phyloP scores from a whole-genome alignment of 2,888 invertebrate genomes.

The Philereme vetulata region DNA sequence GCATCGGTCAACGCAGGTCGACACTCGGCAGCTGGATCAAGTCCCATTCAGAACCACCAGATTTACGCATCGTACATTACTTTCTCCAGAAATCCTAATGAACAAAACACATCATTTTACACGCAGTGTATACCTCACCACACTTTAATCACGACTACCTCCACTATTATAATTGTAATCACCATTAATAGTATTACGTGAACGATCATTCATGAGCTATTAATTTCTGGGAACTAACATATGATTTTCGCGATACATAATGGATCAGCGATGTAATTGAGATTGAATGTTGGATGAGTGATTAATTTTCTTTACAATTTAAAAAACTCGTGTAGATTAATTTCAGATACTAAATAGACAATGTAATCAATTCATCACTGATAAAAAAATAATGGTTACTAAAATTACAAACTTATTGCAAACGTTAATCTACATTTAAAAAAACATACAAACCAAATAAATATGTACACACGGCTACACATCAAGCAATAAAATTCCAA shows the following conservation, averaged over 20 bases:
- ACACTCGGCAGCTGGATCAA: conserved; percentile 43
- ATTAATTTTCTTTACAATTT: conserved; percentile 12
- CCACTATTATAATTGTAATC: neutral
- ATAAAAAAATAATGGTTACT: neutral
- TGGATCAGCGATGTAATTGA: conserved; percentile 16
- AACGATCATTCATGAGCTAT: conserved; percentile 27
- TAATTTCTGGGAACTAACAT: conserved; percentile 37
- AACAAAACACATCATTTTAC: neutral
- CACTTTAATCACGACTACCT: conserved; percentile 8
- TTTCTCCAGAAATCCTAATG: conserved; percentile 7
- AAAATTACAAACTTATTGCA: too few species aligned
- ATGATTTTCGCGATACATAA: conserved; percentile 25
- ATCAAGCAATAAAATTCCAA: too few species aligned
- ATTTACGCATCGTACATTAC: conserved; percentile 39
- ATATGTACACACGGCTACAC: too few species aligned
- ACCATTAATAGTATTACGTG: conserved; percentile 29
- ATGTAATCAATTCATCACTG: neutral
- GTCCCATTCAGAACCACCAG: conserved; percentile 26
- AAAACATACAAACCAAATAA: too few species aligned
- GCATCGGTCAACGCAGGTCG: conserved; percentile 60
- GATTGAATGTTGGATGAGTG: conserved; percentile 14
- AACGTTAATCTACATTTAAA: too few species aligned
- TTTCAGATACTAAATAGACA: neutral
- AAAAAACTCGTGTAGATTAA: conserved; percentile 11
- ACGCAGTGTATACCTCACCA: conserved; percentile 21